Base-by-base conservation (phyloP, 92 coral and sea anemone genomes). In the Montipora capitata region DNA sequence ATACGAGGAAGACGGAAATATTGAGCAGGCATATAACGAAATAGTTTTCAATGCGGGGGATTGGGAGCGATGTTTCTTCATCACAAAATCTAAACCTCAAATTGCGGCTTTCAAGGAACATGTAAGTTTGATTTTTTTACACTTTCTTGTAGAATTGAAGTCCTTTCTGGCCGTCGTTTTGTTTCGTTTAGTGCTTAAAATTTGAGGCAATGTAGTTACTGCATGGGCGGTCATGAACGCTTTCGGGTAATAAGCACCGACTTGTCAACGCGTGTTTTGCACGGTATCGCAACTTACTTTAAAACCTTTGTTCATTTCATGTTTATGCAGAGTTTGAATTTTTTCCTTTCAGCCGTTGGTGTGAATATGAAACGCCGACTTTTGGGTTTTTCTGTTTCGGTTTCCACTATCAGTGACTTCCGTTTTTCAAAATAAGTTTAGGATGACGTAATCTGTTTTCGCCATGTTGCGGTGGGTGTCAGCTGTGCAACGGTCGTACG, bases 21-120 rank as follows among this genome's bases (percentile, higher is more conserved):
- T 85, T 16, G 98, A 97, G 67, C 80, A 85, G 72, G 97, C 97
- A 42, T 97, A 95, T 79, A 86, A 88, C 69, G 94, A 95, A 49
- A 92, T 97, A 10, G 94, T 97, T 0, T 90, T 89, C 77, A 90
- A 91, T 63, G 89, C 97, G 68, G 98, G 98, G 57, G 98, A 95
- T 64, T 97, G 99, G 99, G 94, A 91, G 64, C 77, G 94, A 72
- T 92, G 89, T 80, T 97, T 94, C 59, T 97, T 97, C 69, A 87
- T 95, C 74, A 94, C 96, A 41, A 97, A 97, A 78, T 97, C 99
- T 40, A 92, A 91, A 75, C 73, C 85, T 18, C 99, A 97, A 88
- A 91, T 95, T 6, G 93, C 96, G 62, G 97, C 99, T 9, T 97
- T 97, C 94, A 97, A 97, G 64, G 96, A 97, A 69, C 99, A 97